A percentile compares a stretch with the other conserved stretches of the same genome.
phyloP scores from a whole-genome alignment of 2,797 vertebrate genomes.

The Acipenser oxyrinchus region DNA sequence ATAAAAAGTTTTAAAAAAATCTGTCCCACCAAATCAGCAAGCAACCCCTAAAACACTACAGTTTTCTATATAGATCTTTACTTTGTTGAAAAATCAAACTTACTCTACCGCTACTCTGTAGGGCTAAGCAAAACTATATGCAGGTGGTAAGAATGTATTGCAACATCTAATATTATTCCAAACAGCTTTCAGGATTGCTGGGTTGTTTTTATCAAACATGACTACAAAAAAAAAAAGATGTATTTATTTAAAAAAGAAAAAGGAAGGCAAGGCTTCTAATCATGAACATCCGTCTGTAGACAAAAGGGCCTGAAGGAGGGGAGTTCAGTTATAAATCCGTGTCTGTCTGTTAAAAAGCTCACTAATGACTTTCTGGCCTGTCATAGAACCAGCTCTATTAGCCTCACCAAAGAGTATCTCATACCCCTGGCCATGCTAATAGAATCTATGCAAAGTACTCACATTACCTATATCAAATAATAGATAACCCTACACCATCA shows the following conservation, averaged over 20 bases:
- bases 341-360: constrained; percentile 62
- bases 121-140: background rate
- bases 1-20: too few relatives aligned
- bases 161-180: background rate
- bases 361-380: constrained; percentile 59
- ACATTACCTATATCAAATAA: constrained; percentile 28
- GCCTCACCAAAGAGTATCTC: constrained; percentile 49
- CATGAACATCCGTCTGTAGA: constrained; percentile 64
- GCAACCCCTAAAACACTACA: too few relatives aligned
- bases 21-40: too few relatives aligned
- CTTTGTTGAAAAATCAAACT: background rate
- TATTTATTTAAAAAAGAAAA: constrained; percentile 40
- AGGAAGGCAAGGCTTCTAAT: constrained; percentile 58
- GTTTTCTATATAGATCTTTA: background rate
- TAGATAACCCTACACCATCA: constrained; percentile 25
- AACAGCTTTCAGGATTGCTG: background rate
- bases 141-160: background rate
- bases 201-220: background rate
- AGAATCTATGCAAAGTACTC: constrained; percentile 31
- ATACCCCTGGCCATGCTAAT: constrained; percentile 46
- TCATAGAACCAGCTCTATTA: constrained; percentile 54
- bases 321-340: constrained; percentile 65
- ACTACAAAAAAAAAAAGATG: constrained; percentile 36
- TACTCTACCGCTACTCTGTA: background rate
- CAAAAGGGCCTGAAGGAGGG: constrained; percentile 53